phyloP scores from a whole-genome alignment of 2,888 invertebrate species.

The Epirrhoe alternata region DNA sequence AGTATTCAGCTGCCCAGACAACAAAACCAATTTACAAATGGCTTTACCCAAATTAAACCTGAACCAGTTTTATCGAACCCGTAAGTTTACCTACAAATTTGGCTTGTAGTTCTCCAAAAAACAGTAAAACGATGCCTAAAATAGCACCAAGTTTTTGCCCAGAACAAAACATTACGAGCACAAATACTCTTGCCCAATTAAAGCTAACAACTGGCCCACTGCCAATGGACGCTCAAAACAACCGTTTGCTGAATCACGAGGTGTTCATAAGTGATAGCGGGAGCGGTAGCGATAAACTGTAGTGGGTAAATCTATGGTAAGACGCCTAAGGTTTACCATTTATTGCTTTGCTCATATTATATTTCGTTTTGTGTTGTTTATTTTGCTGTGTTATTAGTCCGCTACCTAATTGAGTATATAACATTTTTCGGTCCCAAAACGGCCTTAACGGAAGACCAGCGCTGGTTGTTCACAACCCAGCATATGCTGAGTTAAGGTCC shows the following conservation, averaged over 20 bases:
- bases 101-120: conserved; percentile 3
- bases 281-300: conserved; percentile 10
- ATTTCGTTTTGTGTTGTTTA: too few species aligned
- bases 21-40: background rate
- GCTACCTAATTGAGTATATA: too few species aligned
- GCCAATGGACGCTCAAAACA: conserved; percentile 42
- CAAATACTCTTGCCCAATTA: conserved; percentile 42
- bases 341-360: too few species aligned
- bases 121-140: conserved; percentile 15
- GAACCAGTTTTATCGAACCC: background rate
- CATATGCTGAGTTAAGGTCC: too few species aligned
- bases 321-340: too few species aligned
- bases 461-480: too few species aligned
- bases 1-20: background rate
- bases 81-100: background rate
- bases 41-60: background rate
- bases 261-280: conserved; percentile 8
- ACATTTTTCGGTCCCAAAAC: too few species aligned
- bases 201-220: conserved; percentile 41
- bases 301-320: too few species aligned
- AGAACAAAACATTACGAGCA: conserved; percentile 37
- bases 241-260: conserved; percentile 30
- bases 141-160: conserved; percentile 27
- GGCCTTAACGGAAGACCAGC: too few species aligned
- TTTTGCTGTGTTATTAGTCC: too few species aligned